A percentile compares a stretch with the other conserved stretches of the same genome.
These are phyloP conservation scores for Mastigias papua DNA, from an alignment of 30 jellyfish, hydroid and myxozoan genomes.

Conservation along the genomic window DNA sequence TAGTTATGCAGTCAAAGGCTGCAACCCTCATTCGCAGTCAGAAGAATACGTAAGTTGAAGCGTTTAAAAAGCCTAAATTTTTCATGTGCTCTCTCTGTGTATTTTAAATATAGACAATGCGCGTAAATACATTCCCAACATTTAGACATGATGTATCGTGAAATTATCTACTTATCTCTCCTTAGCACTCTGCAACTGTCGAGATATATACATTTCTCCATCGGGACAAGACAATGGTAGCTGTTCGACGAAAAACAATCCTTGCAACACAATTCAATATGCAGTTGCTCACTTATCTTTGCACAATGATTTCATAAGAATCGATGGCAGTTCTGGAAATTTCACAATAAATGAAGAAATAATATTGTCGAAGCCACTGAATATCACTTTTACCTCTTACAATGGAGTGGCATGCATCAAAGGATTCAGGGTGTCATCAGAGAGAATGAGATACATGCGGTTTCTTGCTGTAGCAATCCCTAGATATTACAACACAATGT, in stretches of 20 bases:
- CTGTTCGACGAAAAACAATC: not conserved
- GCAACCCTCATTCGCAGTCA: too few species aligned
- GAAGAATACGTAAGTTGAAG: too few species aligned
- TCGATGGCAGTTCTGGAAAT: not conserved
- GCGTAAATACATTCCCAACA: too few species aligned
- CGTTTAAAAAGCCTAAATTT: too few species aligned
- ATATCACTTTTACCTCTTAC: conserved; percentile 10
- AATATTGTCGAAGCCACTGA: not conserved
- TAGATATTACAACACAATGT: too few species aligned
- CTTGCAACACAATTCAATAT: conserved; percentile 8
- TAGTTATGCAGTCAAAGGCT: too few species aligned
- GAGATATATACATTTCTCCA: conserved; percentile 23
- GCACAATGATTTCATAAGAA: not conserved
- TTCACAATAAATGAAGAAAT: not conserved
- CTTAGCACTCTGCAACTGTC: not conserved
- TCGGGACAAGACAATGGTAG: not conserved
- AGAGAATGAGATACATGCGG: too few species aligned
- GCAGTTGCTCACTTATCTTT: not conserved
- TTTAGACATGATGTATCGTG: not conserved
- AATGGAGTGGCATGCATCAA: conserved; percentile 9
- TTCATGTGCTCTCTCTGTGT: too few species aligned
- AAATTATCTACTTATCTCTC: not conserved
- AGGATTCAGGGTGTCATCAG: too few species aligned
- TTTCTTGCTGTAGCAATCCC: too few species aligned
- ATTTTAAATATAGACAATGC: too few species aligned